Base-by-base conservation (phyloP, 1,140 invertebrate species). In the Caerostris extrusa region DNA sequence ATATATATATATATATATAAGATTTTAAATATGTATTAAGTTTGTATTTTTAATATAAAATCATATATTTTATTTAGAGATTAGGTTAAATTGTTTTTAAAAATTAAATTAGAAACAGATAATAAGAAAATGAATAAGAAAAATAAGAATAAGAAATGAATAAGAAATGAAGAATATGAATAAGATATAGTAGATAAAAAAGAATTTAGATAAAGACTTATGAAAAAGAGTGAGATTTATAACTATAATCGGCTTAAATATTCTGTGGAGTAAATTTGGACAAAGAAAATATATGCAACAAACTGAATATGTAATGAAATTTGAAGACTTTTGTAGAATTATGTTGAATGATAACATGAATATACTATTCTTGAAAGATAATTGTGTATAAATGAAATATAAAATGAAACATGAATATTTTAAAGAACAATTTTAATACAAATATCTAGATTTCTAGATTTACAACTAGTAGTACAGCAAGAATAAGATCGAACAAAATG, bases 51-150 rank as follows among this genome's bases (percentile, higher is more conserved):
- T 64, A 58, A 91, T 60, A 82, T 8, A 19, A 91, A 82, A 91
- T 7, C 57, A 34, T 17, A 82, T 6, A 14, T 4, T 19, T 82
- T 91, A 81, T 82, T 91, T 82, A 91, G 55, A n/a, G 34, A 81
- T 50, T 82, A 91, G 82, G 90, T 82, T 82, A 91, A 91, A 91
- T 82, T 61, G 71, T 82, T 91, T 82, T 82, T 81, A n/a, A 82
- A 91, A 82, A 91, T 91, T 57, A 82, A 91, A 91, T 55, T 91
- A 61, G 69, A 91, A 91, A 91, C 57, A 61, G 67, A 71, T 90
- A 53, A 77, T 81, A 90, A 90, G 58, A 58, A 90, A 90, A 8
- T 81, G 69, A 90, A 77, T 6, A 90, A 77, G 88, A 90, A n/a
- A n/a, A n/a, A n/a, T n/a, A n/a, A n/a, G n/a, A 53, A 77, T 81